These are phyloP conservation scores for Netelia melanura DNA, from an alignment of 2,888 invertebrate species.

Conservation along the genomic window DNA sequence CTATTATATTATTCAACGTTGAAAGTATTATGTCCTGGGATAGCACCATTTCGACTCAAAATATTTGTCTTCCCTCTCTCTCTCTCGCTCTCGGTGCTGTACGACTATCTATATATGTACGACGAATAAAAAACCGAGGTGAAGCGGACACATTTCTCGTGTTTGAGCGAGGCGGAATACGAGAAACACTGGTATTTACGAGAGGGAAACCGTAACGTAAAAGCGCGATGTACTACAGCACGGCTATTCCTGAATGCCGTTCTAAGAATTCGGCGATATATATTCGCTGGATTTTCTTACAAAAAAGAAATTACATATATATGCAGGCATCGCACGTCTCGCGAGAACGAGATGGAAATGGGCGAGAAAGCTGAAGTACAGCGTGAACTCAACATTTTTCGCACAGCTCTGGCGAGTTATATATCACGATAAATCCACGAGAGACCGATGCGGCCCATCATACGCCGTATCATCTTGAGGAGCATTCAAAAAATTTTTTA, in stretches of 20 bases:
- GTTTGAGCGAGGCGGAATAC: not conserved
- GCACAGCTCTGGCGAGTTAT: slow-evolving; percentile 20
- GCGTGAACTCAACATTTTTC: slow-evolving; percentile 22
- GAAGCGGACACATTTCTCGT: not conserved
- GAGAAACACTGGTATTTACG: not conserved
- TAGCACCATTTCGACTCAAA: slow-evolving; percentile 32
- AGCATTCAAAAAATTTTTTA: slow-evolving; percentile 30
- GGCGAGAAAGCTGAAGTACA: not conserved
- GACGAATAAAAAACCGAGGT: not conserved
- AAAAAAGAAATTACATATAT: not conserved
- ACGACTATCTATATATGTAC: not conserved
- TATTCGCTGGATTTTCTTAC: not conserved
- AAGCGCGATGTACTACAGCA: not conserved
- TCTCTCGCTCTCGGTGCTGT: not conserved
- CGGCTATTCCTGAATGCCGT: not conserved
- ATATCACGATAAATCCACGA: slow-evolving; percentile 17
- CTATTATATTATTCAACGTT: slow-evolving; percentile 52
- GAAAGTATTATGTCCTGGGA: slow-evolving; percentile 38
- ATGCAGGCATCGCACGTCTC: not conserved
- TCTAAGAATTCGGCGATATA: slow-evolving; percentile 6
- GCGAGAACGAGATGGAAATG: not conserved
- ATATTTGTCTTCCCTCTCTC: slow-evolving; percentile 34
- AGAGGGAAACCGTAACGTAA: not conserved
- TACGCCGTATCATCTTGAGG: slow-evolving; percentile 38
- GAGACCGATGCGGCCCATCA: slow-evolving; percentile 27